Base-by-base conservation (phyloP, 2,113 vertebrate species). In the Otis tarda region DNA sequence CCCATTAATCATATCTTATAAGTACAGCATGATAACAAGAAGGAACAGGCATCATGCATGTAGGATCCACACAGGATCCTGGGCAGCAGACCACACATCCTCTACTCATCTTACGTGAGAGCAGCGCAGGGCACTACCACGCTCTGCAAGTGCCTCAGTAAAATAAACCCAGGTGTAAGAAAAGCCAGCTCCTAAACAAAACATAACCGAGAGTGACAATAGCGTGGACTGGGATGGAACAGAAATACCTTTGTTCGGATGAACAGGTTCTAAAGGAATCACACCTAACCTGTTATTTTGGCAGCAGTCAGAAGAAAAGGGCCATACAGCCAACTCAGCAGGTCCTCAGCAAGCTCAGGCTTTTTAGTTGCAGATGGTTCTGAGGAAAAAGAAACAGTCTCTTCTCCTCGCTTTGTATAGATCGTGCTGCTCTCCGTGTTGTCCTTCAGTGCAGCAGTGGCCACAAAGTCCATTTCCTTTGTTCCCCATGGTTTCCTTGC, bases 201-300 rank as follows among this genome's bases (percentile, higher is more conserved):
- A n/a, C 63, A 45, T 7, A 88, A 85, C 50, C 1, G 1, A 56
- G 47, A 81, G 47, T 10, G 37, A 90, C 43, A 65, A 43, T 3
- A 50, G 57, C 0, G 35, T 11, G 77, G 65, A 75, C 1, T 6
- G 63, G 35, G 81, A 49, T 0, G 49, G 83, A 95, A 68, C 69
- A 93, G 61, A 85, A 97, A 89, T 59, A 71, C 73, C 52, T 73
- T 80, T 88, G 94, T 55, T 90, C 2, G 22, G 68, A 81, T 83
- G 90, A 64, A 79, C 53, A 55, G 41, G 74, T 83, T 93, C 94
- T 95, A 85, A 85, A 89, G 83, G 83, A 90, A 94, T 95, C 69
- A 89, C 81, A 74, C 25, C 18, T 80, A 45, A 69, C 68, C 73
- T 78, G 41, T 71, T 57, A 52, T 45, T 81, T 82, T 1, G 7